phyloP scores from a whole-genome alignment of 2,888 invertebrate genomes.

The Quadroppia sp. region DNA sequence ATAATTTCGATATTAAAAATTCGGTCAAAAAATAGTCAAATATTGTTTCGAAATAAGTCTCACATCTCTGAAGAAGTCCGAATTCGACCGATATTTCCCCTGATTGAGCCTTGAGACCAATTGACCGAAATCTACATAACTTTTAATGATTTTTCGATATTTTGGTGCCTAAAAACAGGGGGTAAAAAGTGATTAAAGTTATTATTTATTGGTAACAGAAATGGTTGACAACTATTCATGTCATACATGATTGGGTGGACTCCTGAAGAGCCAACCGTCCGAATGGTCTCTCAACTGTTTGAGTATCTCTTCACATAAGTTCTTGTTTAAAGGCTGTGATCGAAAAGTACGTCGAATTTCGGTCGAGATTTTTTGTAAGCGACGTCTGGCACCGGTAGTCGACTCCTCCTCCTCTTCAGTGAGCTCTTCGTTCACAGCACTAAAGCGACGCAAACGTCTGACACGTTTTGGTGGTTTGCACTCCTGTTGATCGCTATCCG shows the following conservation, averaged over 20 bases:
- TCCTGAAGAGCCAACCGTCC: slow-evolving; percentile 4
- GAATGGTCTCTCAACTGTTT: background rate
- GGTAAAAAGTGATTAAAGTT: background rate
- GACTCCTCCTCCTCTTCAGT: background rate
- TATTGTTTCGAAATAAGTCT: background rate
- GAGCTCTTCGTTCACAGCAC: background rate
- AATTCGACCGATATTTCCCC: background rate
- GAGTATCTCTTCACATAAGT: background rate
- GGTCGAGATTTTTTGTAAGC: background rate
- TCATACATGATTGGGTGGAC: background rate
- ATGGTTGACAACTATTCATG: background rate
- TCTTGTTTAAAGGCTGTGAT: background rate
- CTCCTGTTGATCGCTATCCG: background rate
- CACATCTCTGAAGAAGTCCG: background rate
- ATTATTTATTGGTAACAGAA: background rate
- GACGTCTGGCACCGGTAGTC: background rate
- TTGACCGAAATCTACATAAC: background rate
- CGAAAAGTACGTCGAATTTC: no score
- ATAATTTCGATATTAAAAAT: background rate
- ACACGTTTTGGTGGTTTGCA: background rate
- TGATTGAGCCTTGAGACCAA: background rate
- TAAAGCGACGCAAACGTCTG: background rate
- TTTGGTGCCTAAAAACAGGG: background rate
- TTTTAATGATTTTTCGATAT: background rate
- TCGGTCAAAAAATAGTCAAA: background rate